Percentiles rank a stretch among this genome's conserved stretches.
Evolutionary conservation across 2,797 vertebrate genomes (phyloP).

Genomic region (Cryptoprocta ferox): DNA sequence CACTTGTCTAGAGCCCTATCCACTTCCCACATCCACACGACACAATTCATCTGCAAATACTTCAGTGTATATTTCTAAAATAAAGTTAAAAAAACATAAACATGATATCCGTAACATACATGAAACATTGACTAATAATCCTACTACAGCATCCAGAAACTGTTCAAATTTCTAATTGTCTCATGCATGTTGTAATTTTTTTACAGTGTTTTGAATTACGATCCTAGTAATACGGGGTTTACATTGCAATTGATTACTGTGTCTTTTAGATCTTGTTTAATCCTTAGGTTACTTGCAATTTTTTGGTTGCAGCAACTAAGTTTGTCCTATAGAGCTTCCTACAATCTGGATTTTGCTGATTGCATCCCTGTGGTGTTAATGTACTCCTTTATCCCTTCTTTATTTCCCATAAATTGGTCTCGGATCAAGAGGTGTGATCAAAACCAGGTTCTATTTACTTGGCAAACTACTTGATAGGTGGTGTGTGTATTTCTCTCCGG

Average conservation of each 20-base stretch:
- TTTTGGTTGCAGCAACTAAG: constrained; percentile 43
- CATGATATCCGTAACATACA: not conserved
- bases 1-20: not conserved
- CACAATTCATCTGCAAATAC: constrained; percentile 17
- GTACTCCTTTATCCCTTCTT: constrained; percentile 20
- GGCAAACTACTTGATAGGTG: not conserved
- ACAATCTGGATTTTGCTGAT: constrained; percentile 30
- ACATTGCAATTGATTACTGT: not conserved
- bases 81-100: constrained; percentile 22
- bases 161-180: constrained; percentile 28
- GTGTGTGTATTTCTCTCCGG: not conserved
- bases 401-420: constrained; percentile 7
- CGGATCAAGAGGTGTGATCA: constrained; percentile 6
- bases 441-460: constrained; percentile 34
- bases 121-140: not conserved
- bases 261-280: constrained; percentile 14
- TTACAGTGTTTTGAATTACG: constrained; percentile 43
- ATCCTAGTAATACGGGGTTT: not conserved
- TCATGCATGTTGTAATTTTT: not conserved
- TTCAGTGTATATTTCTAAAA: constrained; percentile 47
- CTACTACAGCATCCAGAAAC: constrained; percentile 18
- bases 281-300: constrained; percentile 19
- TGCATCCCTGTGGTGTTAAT: not conserved
- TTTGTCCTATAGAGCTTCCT: not conserved
- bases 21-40: not conserved